Base-by-base conservation (phyloP, 2,888 invertebrate species). In the Lingula anatina region DNA sequence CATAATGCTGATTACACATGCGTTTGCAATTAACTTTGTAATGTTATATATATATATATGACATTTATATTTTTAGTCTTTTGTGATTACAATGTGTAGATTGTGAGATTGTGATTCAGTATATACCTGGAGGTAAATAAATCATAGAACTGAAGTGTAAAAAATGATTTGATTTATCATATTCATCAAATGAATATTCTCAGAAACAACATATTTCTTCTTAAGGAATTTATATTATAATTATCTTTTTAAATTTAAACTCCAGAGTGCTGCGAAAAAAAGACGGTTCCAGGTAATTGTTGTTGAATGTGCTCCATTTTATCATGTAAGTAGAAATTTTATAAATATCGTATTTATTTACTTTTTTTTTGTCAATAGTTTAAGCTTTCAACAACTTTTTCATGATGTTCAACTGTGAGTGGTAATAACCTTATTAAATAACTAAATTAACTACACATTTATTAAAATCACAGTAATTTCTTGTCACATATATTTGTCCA, bases 251-350 rank as follows among this genome's bases (percentile, higher is more conserved):
- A n/a, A n/a, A n/a, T n/a, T n/a, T n/a, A n/a, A n/a, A n/a, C 58
- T 57, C n/a, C 57, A 77, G 74, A 82, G 83, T 47, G 92, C 93
- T 1, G 86, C 89, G 1, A 83, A 84, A 65, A 83, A 85, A 40
- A 80, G 88, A 52, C 83, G 84, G 62, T 90, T 89, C 76, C 86
- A 90, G 68, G 89, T 95, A 5, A 85, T 95, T 57, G 85, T 95
- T 24, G 90, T 88, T 0, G 92, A 92, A 79, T 86, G 86, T 57
- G 85, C 86, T 0, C 83, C 83, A 2, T 79, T 77, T 55, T 80
- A 75, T 65, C 75, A 79, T 53, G 81, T 80, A 68, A 71, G 72
- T 65, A 31, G 37, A 23, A 25, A 5, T 26, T 5, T 53, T 12
- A 18, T 28, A 46, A 39, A 27, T 35, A 24, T 43, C 5, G 37